These are phyloP conservation scores for Synanthedon formicaeformis DNA, from an alignment of 2,888 invertebrate species.

Conservation along the genomic window DNA sequence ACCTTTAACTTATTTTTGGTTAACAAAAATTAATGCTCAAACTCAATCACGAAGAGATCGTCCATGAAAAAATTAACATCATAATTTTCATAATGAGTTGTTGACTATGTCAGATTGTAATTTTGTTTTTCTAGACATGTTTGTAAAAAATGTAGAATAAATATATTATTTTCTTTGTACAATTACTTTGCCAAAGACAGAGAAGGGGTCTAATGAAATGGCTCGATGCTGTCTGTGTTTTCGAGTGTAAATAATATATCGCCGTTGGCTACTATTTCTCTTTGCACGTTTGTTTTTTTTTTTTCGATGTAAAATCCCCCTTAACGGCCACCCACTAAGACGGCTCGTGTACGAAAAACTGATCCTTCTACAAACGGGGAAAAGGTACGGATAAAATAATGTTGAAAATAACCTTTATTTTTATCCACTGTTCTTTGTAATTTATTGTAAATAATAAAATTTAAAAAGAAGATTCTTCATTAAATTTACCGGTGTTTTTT, in stretches of 20 bases:
- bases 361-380: not conserved
- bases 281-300: not conserved
- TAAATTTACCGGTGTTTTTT: no score
- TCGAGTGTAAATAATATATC: slow-evolving; percentile 18
- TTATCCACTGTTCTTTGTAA: no score
- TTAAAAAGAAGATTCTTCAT: no score
- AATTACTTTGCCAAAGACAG: not conserved
- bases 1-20: no score
- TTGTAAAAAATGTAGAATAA: not conserved
- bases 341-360: not conserved
- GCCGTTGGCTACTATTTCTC: slow-evolving; percentile 1
- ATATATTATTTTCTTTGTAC: not conserved
- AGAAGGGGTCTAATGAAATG: slow-evolving; percentile 17
- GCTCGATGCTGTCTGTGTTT: slow-evolving; percentile 13
- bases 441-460: no score
- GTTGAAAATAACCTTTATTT: not conserved
- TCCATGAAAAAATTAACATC: no score
- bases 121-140: no score
- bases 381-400: not conserved
- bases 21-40: no score
- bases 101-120: no score
- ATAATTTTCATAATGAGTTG: no score
- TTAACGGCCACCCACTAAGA: not conserved
- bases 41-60: no score
- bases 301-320: not conserved